These are phyloP conservation scores for Onychostoma macrolepis DNA, from an alignment of 2,113 vertebrate species.

Conservation along the genomic window DNA sequence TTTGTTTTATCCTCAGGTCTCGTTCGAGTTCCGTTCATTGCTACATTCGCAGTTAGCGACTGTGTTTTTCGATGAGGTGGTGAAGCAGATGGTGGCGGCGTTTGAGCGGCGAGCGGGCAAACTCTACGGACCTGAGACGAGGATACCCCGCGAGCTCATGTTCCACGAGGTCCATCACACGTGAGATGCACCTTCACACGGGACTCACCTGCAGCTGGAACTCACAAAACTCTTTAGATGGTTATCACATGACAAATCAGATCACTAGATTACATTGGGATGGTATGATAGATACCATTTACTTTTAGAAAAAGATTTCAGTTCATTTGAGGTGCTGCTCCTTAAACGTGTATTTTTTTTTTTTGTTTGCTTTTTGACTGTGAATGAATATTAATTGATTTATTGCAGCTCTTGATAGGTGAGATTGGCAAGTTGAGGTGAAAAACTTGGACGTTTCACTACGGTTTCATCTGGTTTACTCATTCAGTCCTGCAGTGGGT, in stretches of 20 bases:
- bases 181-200: slow-evolving; percentile 52
- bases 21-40: slow-evolving; percentile 94
- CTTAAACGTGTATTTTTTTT: neutral
- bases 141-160: slow-evolving; percentile 88
- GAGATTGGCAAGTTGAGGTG: neutral
- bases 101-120: slow-evolving; percentile 87
- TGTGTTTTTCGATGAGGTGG: slow-evolving; percentile 93
- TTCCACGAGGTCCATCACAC: slow-evolving; percentile 89
- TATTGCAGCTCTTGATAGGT: neutral
- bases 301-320: neutral
- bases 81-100: slow-evolving; percentile 93
- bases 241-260: slow-evolving; percentile 18
- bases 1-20: slow-evolving; percentile 76
- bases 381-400: slow-evolving; percentile 4
- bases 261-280: neutral
- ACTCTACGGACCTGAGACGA: slow-evolving; percentile 85
- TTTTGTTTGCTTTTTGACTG: neutral
- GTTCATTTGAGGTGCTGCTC: neutral
- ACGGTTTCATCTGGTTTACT: slow-evolving; percentile 12
- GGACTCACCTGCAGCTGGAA: neutral
- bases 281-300: neutral
- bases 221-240: neutral
- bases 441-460: neutral
- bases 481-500: neutral
- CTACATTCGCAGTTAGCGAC: slow-evolving; percentile 90